phyloP scores from a whole-genome alignment of 64 coral and sea anemone genomes.

The Pocillopora verrucosa region DNA sequence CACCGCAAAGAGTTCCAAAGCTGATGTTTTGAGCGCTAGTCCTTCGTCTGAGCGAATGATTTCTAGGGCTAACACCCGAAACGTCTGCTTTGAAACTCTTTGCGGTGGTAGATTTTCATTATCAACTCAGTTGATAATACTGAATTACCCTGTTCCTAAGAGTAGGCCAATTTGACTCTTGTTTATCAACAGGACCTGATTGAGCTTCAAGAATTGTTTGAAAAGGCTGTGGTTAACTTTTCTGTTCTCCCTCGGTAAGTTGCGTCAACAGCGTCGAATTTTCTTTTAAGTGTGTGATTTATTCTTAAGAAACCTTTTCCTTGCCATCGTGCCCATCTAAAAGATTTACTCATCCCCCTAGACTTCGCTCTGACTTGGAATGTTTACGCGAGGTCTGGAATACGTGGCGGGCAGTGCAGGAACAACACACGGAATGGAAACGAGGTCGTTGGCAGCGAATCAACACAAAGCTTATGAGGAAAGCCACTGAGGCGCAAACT shows the following conservation, averaged over 20 bases:
- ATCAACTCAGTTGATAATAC: no score
- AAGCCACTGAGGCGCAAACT: conserved; percentile 86
- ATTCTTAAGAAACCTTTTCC: neutral
- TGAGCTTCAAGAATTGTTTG: conserved; percentile 94
- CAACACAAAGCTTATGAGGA: conserved; percentile 85
- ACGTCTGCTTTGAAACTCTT: no score
- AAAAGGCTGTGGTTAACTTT: conserved; percentile 95
- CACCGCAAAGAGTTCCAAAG: no score
- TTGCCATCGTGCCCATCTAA: neutral
- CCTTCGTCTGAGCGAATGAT: no score
- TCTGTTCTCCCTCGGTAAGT: conserved; percentile 95
- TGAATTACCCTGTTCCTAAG: no score
- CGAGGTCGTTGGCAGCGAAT: conserved; percentile 92
- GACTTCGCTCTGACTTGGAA: conserved; percentile 82
- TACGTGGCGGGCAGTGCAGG: conserved; percentile 78
- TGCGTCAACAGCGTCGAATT: neutral
- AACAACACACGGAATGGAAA: conserved; percentile 92
- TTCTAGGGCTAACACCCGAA: no score
- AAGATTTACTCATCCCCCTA: neutral
- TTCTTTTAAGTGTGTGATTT: neutral
- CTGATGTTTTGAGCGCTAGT: no score
- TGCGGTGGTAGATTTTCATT: no score
- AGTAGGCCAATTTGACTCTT: neutral
- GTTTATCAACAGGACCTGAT: conserved; percentile 74
- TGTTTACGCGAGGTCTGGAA: conserved; percentile 92